Evolutionary conservation across 2,888 invertebrate species (phyloP).

Genomic region (Chrysodeixis includens): DNA sequence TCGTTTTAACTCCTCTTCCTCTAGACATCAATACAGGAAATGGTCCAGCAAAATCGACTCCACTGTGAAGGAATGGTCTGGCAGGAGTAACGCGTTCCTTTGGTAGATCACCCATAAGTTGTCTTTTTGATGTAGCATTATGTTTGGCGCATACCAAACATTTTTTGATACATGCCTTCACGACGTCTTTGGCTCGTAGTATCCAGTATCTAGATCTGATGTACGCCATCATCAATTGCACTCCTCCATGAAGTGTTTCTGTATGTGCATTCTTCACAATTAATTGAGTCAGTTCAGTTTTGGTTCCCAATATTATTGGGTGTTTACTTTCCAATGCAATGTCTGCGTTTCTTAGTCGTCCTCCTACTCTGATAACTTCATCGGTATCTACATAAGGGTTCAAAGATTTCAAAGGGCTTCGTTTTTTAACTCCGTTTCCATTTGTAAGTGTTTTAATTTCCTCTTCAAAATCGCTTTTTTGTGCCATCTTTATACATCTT

Average conservation of each 20-base stretch:
- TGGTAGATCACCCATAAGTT: conserved; percentile 21
- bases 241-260: conserved; percentile 18
- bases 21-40: conserved; percentile 11
- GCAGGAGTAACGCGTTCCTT: conserved; percentile 21
- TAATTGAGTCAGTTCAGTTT: conserved; percentile 9
- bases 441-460: conserved; percentile 10
- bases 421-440: too few species aligned
- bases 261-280: conserved; percentile 14
- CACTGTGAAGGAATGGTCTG: conserved; percentile 22
- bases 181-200: conserved; percentile 14
- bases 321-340: conserved; percentile 8
- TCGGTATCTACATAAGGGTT: conserved; percentile 9
- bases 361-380: conserved; percentile 12
- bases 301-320: conserved; percentile 18
- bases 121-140: conserved; percentile 12
- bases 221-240: conserved; percentile 17
- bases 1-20: conserved; percentile 8
- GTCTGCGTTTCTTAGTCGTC: conserved; percentile 22
- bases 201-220: conserved; percentile 23
- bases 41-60: conserved; percentile 24
- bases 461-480: conserved; percentile 10
- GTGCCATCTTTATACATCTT: conserved; percentile 12
- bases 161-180: conserved; percentile 12
- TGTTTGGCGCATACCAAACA: conserved; percentile 20
- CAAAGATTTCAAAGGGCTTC: too few species aligned